phyloP scores from a whole-genome alignment of 2,113 vertebrate genomes.

The Urocitellus parryii region DNA sequence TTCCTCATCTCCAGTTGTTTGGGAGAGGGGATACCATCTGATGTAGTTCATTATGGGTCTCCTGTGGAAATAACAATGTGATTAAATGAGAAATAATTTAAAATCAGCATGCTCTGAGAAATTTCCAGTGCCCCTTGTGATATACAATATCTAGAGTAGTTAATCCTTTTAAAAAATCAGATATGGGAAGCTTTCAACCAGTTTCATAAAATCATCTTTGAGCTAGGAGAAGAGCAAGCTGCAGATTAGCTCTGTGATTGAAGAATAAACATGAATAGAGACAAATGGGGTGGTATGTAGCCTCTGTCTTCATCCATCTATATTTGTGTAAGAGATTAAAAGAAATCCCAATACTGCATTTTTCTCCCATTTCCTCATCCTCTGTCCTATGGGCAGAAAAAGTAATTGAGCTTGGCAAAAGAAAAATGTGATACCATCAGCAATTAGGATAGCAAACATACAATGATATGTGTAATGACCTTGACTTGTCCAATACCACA shows the following conservation, averaged over 20 bases:
- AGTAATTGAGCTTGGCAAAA: constrained; percentile 48
- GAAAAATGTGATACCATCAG: neutral
- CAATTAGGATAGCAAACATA: neutral
- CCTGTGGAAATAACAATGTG: neutral
- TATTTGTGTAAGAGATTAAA: constrained; percentile 42
- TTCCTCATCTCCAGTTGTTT: constrained; percentile 42
- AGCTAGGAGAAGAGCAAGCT: constrained; percentile 51
- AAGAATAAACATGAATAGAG: constrained; percentile 27
- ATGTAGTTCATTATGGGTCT: neutral
- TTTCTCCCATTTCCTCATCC: constrained; percentile 45
- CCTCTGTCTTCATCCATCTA: constrained; percentile 31
- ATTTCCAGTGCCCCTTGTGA: neutral
- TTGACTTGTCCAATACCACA: neutral
- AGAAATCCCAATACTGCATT: constrained; percentile 8
- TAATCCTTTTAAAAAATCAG: constrained; percentile 34
- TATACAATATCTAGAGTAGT: neutral
- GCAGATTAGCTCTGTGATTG: constrained; percentile 35
- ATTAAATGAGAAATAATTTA: constrained; percentile 37
- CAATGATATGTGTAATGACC: neutral
- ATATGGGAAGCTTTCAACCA: neutral
- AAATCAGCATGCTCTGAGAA: constrained; percentile 55
- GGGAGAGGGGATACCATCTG: neutral
- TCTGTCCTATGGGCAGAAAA: neutral
- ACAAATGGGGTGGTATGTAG: neutral
- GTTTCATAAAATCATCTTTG: constrained; percentile 50